Evolutionary conservation across 2,888 invertebrate species (phyloP).

Genomic region (Notocelia uddmanniana): DNA sequence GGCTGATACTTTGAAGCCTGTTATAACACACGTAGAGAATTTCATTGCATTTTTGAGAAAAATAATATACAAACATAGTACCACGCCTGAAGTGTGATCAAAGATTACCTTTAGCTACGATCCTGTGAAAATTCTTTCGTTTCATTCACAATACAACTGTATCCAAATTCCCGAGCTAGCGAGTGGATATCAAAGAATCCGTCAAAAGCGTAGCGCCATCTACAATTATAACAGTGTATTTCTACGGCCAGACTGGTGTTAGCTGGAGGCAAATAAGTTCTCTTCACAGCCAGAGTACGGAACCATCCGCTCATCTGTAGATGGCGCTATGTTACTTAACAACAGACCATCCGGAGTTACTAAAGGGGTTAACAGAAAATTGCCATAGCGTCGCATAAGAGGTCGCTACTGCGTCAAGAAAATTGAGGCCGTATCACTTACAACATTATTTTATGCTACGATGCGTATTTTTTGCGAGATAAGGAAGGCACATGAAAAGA

Average conservation of each 20-base stretch:
- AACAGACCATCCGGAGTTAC: not conserved
- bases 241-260: not conserved
- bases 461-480: no score
- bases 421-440: not conserved
- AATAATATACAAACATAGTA: no score
- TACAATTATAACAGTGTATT: not conserved
- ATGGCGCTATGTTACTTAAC: conserved; percentile 15
- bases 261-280: not conserved
- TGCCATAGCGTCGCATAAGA: not conserved
- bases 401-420: not conserved
- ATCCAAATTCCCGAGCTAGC: no score
- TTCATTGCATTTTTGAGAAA: no score
- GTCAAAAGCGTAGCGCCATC: conserved; percentile 1
- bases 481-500: no score
- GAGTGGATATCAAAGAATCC: not conserved
- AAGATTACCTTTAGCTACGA: no score
- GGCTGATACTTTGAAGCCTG: no score
- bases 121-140: no score
- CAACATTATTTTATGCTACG: no score
- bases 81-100: no score
- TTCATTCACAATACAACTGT: no score
- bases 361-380: not conserved
- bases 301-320: not conserved
- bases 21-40: no score
- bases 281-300: not conserved